Percentiles rank a stretch among this genome's conserved stretches.
phyloP scores from a whole-genome alignment of 2,888 invertebrate species.

The Drosophila multiciliata region DNA sequence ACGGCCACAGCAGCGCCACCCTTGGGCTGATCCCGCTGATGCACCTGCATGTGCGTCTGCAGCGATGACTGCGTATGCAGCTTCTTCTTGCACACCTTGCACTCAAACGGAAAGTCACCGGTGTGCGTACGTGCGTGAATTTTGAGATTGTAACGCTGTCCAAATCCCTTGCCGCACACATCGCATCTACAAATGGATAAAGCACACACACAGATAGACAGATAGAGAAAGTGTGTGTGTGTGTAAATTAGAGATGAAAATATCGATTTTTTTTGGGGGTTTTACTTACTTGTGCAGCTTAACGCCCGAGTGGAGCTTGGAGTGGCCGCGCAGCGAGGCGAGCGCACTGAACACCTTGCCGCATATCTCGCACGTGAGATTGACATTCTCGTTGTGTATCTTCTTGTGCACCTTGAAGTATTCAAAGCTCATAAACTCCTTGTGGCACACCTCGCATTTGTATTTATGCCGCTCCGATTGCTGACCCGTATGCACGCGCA shows the following conservation, averaged over 20 bases:
- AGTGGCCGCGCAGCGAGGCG: constrained; percentile 84
- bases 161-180: constrained; percentile 85
- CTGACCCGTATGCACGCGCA: constrained; percentile 85
- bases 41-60: constrained; percentile 84
- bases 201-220: not conserved
- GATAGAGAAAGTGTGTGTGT: not conserved
- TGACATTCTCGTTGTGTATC: constrained; percentile 86
- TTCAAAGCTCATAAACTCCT: constrained; percentile 86
- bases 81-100: constrained; percentile 84
- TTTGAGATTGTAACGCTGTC: constrained; percentile 84
- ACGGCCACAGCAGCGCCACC: constrained; percentile 16
- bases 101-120: constrained; percentile 84
- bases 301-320: constrained; percentile 84
- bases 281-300: constrained; percentile 84
- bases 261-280: not conserved
- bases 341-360: constrained; percentile 86
- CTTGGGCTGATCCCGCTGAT: constrained; percentile 81
- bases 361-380: constrained; percentile 86
- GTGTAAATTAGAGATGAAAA: not conserved
- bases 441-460: constrained; percentile 86
- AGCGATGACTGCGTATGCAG: constrained; percentile 84
- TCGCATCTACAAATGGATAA: constrained; percentile 78
- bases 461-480: constrained; percentile 85
- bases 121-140: constrained; percentile 85
- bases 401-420: constrained; percentile 87